Base-by-base conservation (phyloP, 2,797 vertebrate genomes). In the Periparus ater region DNA sequence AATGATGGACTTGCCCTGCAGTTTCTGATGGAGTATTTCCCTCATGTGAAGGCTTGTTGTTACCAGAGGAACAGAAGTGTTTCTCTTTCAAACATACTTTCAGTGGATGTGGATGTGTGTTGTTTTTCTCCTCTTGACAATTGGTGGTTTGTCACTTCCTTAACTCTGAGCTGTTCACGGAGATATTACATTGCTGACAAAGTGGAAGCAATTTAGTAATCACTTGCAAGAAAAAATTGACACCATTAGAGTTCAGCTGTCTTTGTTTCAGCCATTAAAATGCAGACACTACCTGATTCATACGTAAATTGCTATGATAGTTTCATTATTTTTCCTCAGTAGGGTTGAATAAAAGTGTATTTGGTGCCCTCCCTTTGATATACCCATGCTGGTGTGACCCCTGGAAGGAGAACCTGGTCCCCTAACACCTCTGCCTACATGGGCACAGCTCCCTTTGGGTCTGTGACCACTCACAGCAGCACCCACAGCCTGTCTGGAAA, bases 191-290 rank as follows among this genome's bases (percentile, higher is more conserved):
- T n/a, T 54, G 54, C 94, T 93, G 84, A 79, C 81, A 86, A 82
- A 95, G 85, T 74, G 85, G 68, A 68, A 95, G 84, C 73, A 84
- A 92, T 93, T 96, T 94, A 89, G 72, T 89, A 85, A 83, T 94
- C 18, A 3, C 55, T 92, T 88, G 40, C 42, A 42, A 40, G 58
- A 73, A 78, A 86, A 91, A 88, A 90, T 92, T 2, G 3, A 86
- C 73, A 88, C 73, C 60, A 66, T 78, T 91, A 75, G 36, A 78
- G 74, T 86, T 95, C 83, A 50, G 26, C 58, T 87, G 66, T 81
- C 89, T 76, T 85, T 96, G 84, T 96, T 91, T 57, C 66, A 66
- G 47, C 60, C 27, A 47, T 76, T 92, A 85, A 91, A 67, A 80
- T 17, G 21, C 58, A 88, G 84, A 55, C 11, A 0, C n/a, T 68